Base-by-base conservation (phyloP, 2,888 invertebrate species). In the Stictocephala bisonia region DNA sequence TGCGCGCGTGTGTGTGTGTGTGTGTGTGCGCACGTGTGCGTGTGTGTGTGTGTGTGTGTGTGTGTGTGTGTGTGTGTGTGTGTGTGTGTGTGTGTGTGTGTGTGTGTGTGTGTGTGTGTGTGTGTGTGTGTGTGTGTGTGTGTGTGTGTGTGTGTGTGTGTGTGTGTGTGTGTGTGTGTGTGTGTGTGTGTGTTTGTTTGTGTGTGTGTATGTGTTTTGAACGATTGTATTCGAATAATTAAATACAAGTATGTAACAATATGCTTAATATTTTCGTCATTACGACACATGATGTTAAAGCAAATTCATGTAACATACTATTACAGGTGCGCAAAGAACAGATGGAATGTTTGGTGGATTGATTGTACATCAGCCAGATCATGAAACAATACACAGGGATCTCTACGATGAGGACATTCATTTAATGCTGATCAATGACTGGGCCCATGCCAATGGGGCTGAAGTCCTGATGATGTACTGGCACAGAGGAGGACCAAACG, bases 401-500 rank as follows among this genome's bases (percentile, higher is more conserved):
- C 84, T 92, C 0, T 96, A 94, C 83, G 96, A 96, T 81, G 88
- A 88, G 79, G 96, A 96, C 82, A 85, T 91, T 81, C 94, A 96
- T 83, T 88, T 89, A 1, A 88, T 96, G 82, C 84, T 90, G 3
- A 86, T 96, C 2, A 89, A 91, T 35, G 96, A 96, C 82, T 97
- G 96, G 96, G 88, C 91, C 44, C 91, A 92, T 78, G 87, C 88
- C 75, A 83, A 91, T 2, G 90, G 93, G 0, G 86, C 90, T n/a
- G 87, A 89, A 1, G 91, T 91, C 84, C 96, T 95, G 83, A 87
- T 93, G 0, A 88, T 89, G n/a, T 95, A 96, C 82, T 94, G 95
- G 81, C 94, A 96, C 81, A 90, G 92, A 0, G 86, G 86, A 22
- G 94, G 93, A 0, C 90, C 92, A 80, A 96, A 95, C 82, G 95